A percentile compares a stretch with the other conserved stretches of the same genome.
Evolutionary conservation across 2,888 invertebrate genomes (phyloP).

Genomic region (Phorcus lineatus): DNA sequence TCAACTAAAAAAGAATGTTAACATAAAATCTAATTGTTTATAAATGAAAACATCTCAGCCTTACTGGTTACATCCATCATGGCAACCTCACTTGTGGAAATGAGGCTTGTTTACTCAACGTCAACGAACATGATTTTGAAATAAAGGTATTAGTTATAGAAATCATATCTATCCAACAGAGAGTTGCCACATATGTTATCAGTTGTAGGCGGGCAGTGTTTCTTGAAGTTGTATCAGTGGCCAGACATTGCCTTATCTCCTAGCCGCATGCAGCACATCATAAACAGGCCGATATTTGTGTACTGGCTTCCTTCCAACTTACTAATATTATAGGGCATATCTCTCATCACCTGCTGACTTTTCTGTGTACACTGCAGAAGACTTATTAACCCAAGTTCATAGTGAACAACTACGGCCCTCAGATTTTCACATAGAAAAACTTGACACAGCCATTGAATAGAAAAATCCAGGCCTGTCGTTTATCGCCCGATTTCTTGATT

Average conservation of each 20-base stretch:
- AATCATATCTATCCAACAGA: too few species aligned
- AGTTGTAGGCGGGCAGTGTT: not conserved
- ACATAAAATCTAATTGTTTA: too few species aligned
- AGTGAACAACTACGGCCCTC: not conserved
- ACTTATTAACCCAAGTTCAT: slow-evolving; percentile 1
- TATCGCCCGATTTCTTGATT: not conserved
- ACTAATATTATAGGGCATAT: slow-evolving; percentile 19
- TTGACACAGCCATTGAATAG: not conserved
- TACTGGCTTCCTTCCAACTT: slow-evolving; percentile 6
- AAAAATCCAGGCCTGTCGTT: not conserved
- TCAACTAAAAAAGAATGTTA: too few species aligned
- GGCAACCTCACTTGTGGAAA: too few species aligned
- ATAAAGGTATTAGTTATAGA: too few species aligned
- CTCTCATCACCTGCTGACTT: slow-evolving; percentile 12
- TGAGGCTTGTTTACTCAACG: too few species aligned
- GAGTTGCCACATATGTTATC: not conserved
- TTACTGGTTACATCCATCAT: too few species aligned
- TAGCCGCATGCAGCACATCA: not conserved
- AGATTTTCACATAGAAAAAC: not conserved
- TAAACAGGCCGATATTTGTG: not conserved
- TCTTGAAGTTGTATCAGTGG: not conserved
- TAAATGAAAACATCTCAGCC: too few species aligned
- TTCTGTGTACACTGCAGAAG: not conserved
- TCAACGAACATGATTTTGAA: too few species aligned
- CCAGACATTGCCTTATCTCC: not conserved